Evolutionary conservation across 2,797 vertebrate species (phyloP).

Genomic region (Enteromius treurensis): DNA sequence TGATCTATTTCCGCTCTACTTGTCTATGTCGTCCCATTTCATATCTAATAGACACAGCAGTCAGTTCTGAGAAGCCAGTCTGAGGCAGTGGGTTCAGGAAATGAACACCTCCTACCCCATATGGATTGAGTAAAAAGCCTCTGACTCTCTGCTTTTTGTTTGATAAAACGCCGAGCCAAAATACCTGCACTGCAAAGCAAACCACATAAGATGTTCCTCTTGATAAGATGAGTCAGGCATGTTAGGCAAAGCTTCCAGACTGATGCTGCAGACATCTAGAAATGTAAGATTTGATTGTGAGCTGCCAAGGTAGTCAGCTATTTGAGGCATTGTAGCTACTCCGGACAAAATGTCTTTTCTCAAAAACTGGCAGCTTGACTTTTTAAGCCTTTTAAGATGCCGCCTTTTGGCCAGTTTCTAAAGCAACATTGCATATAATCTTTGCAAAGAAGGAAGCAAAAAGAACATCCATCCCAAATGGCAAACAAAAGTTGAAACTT

Average conservation of each 20-base stretch:
- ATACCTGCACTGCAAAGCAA: conserved; percentile 1
- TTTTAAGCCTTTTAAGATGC: neutral
- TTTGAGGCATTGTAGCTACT: neutral
- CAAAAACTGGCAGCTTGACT: neutral
- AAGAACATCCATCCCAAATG: neutral
- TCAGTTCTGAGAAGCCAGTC: neutral
- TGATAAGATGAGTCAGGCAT: conserved; percentile 13
- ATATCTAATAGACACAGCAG: neutral
- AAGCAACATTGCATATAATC: neutral
- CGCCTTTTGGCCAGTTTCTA: neutral
- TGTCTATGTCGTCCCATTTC: neutral
- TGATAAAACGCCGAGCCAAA: conserved; percentile 8
- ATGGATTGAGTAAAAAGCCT: conserved; percentile 1
- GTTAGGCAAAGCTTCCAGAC: conserved; percentile 8
- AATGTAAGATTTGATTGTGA: neutral
- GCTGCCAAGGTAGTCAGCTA: neutral
- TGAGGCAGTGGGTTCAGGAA: conserved; percentile 22
- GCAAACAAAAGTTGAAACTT: neutral
- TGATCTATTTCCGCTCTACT: neutral
- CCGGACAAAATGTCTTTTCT: neutral
- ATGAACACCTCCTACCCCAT: conserved; percentile 12
- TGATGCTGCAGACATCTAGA: neutral
- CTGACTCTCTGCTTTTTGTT: neutral
- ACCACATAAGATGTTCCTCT: neutral
- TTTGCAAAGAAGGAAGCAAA: neutral